Evolutionary conservation across 2,888 invertebrate species (phyloP), one percentile per base, ranked within the genome.

Genomic region (Ochropleura plecta): DNA sequence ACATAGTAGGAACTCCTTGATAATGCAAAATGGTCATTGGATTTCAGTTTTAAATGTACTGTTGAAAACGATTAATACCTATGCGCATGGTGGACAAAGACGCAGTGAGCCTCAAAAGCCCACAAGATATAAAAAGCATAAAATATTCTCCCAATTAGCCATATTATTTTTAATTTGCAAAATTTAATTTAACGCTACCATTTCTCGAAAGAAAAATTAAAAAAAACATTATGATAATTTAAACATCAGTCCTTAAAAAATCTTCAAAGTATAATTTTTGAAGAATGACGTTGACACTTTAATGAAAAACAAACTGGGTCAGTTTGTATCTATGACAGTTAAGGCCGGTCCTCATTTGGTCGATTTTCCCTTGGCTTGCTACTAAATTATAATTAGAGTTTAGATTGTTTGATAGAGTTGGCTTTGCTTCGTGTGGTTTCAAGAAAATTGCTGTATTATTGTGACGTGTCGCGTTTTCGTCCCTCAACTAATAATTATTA

Each of bases 281-380:
- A 72, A 81, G 72, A 72, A 76, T 85, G 78, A 85, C 73, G 79
- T 76, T 81, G 82, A 82, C 79, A 85, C 66, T 78, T 79, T 84
- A 86, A 82, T 86, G 84, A 86, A 86, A 80, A 84, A 78, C 74
- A 86, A 86, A 86, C 84, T 86, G 67, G 86, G 84, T 82, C 86
- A 80, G 70, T 76, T 79, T 76, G 73, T 82, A 77, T 82, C 76
- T 78, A 80, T 80, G 76, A 78, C 81, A 79, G 81, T 86, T 83
- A 72, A 64, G 77, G 86, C 67, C 67, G 70, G 59, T 76, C 71
- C 73, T 82, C 76, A 74, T 82, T 76, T 81, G 79, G 83, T 73
- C 76, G 73, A 67, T 76, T 83, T 85, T 67, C 73, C 70, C 64
- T 70, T 78, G 84, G 73, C 73, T 85, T 73, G 73, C 73, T 67